Evolutionary conservation across 2,888 invertebrate genomes (phyloP).

Genomic region (Melinaea marsaeus): DNA sequence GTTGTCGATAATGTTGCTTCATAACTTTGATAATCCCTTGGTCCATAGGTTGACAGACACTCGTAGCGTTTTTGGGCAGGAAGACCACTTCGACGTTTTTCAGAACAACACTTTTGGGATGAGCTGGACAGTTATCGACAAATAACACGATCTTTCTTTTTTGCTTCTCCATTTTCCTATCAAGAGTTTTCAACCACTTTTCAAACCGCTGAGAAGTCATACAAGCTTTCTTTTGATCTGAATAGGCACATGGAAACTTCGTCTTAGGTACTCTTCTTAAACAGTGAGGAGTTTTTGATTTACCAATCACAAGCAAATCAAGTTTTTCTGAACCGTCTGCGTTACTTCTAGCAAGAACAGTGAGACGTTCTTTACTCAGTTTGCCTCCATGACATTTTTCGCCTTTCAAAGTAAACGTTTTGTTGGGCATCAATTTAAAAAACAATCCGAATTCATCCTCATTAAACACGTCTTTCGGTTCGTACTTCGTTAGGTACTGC

Average conservation of each 20-base stretch:
- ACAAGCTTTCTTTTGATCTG: slow-evolving; percentile 19
- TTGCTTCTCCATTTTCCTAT: slow-evolving; percentile 30
- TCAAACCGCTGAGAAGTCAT: slow-evolving; percentile 32
- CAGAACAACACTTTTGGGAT: slow-evolving; percentile 30
- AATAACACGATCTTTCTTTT: slow-evolving; percentile 36
- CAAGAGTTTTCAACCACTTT: slow-evolving; percentile 30
- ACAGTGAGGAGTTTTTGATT: slow-evolving; percentile 33
- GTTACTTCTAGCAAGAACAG: slow-evolving; percentile 37
- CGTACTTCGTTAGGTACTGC: no score
- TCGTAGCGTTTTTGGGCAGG: slow-evolving; percentile 32
- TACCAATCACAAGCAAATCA: slow-evolving; percentile 34
- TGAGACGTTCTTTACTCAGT: slow-evolving; percentile 35
- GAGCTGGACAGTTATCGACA: slow-evolving; percentile 40
- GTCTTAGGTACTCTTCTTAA: no score
- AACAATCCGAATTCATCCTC: no score
- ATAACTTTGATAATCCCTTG: slow-evolving; percentile 25
- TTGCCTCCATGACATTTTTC: slow-evolving; percentile 26
- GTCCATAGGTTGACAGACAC: slow-evolving; percentile 33
- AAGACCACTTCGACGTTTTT: slow-evolving; percentile 35
- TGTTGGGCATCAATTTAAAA: no score
- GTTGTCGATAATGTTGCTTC: no score
- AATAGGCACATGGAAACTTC: no score
- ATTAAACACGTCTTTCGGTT: no score
- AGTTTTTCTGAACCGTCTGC: slow-evolving; percentile 36
- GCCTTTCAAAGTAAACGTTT: no score